phyloP scores from a whole-genome alignment of 2,888 invertebrate genomes.

The Hipparchia semele region DNA sequence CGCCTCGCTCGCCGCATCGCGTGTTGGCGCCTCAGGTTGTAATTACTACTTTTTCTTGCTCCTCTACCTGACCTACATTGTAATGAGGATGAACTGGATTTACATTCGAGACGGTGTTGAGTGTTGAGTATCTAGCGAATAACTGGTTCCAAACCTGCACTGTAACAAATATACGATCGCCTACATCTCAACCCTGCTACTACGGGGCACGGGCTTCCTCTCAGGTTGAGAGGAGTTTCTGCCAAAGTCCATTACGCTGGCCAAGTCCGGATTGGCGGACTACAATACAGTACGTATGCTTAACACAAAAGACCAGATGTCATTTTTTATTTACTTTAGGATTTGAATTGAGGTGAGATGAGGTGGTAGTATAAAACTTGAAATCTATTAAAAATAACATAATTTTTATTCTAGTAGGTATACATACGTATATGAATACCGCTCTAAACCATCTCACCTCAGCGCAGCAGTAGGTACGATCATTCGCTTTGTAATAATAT shows the following conservation, averaged over 20 bases:
- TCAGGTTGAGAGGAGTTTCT: no score
- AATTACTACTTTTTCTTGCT: not conserved
- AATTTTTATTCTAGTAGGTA: not conserved
- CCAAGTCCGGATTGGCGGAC: no score
- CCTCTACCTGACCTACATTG: not conserved
- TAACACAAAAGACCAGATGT: no score
- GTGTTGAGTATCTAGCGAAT: not conserved
- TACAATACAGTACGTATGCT: no score
- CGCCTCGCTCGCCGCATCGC: not conserved
- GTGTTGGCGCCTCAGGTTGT: not conserved
- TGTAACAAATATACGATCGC: not conserved
- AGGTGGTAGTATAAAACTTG: not conserved
- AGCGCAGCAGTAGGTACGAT: not conserved
- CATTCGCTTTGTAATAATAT: constrained; percentile 13
- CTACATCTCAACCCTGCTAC: no score
- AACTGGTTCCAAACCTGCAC: not conserved
- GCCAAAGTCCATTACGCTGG: no score
- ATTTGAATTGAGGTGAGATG: not conserved
- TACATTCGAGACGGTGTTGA: not conserved
- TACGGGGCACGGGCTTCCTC: no score
- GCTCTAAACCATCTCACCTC: not conserved
- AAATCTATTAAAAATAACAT: not conserved
- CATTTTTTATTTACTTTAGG: no score
- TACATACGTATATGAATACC: not conserved
- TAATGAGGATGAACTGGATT: not conserved